Conservation (phyloP, 1,140 invertebrate species). For the Bombus pyrosoma region DNA sequence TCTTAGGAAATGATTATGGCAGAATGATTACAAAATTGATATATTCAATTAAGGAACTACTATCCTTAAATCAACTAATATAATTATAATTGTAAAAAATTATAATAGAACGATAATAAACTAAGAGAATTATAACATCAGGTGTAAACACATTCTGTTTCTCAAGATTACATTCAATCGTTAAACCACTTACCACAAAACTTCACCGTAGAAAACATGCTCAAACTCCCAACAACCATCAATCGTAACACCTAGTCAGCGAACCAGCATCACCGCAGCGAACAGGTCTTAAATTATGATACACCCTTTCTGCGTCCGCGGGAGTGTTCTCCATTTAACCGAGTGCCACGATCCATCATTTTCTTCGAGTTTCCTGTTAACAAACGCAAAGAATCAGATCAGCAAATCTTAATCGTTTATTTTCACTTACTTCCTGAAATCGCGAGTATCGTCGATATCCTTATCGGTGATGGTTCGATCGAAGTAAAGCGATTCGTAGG, state of each 20-base stretch:
- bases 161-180: no score
- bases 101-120: no score
- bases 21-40: no score
- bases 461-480: not conserved
- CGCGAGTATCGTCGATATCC: conserved; percentile 2
- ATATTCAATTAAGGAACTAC: no score
- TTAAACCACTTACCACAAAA: not conserved
- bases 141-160: not conserved
- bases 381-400: not conserved
- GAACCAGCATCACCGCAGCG: not conserved
- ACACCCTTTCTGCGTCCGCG: not conserved
- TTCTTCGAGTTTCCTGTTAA: not conserved
- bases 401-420: not conserved
- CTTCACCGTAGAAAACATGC: no score
- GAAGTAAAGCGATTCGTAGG: conserved; percentile 1
- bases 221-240: not conserved
- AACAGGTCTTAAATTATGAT: not conserved
- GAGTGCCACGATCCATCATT: not conserved
- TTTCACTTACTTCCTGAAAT: not conserved
- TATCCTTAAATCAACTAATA: no score
- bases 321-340: not conserved
- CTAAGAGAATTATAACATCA: not conserved
- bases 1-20: no score
- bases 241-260: not conserved
- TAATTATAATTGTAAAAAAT: not conserved